Evolutionary conservation across 2,888 invertebrate species (phyloP).

Genomic region (Mythimna albipuncta): DNA sequence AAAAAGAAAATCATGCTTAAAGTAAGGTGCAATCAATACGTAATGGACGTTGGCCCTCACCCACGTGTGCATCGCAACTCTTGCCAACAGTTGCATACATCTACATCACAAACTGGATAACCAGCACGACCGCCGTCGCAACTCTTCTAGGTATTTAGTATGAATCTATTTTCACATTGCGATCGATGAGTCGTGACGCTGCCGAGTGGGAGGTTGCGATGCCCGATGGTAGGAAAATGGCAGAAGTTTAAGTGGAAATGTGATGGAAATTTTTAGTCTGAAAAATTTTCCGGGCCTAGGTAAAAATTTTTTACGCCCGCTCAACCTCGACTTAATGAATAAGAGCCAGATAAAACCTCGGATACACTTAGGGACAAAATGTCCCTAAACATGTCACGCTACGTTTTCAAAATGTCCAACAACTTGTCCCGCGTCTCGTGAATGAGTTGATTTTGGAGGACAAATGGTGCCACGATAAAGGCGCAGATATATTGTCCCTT

Average conservation of each 20-base stretch:
- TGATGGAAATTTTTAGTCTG: no score
- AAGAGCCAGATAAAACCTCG: no score
- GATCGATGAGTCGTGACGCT: slow-evolving; percentile 51
- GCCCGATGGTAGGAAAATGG: background rate
- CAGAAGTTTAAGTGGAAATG: slow-evolving; percentile 37
- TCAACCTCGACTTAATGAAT: no score
- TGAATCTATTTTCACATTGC: slow-evolving; percentile 46
- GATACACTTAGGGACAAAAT: no score
- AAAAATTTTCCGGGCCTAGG: no score
- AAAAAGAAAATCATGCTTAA: background rate
- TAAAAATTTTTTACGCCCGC: no score
- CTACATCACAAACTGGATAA: slow-evolving; percentile 5
- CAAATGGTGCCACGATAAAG: no score
- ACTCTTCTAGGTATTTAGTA: slow-evolving; percentile 23
- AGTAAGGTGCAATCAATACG: background rate
- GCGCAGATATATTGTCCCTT: no score
- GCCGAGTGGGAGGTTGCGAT: background rate
- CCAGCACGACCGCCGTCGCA: slow-evolving; percentile 1
- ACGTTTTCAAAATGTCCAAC: no score
- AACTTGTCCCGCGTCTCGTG: no score
- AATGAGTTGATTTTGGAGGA: no score
- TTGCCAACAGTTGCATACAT: slow-evolving; percentile 24
- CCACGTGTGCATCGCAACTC: slow-evolving; percentile 8
- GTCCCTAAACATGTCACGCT: no score
- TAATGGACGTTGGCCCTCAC: background rate